phyloP scores from a whole-genome alignment of 1,140 invertebrate species.

The Calliopsis andreniformis region DNA sequence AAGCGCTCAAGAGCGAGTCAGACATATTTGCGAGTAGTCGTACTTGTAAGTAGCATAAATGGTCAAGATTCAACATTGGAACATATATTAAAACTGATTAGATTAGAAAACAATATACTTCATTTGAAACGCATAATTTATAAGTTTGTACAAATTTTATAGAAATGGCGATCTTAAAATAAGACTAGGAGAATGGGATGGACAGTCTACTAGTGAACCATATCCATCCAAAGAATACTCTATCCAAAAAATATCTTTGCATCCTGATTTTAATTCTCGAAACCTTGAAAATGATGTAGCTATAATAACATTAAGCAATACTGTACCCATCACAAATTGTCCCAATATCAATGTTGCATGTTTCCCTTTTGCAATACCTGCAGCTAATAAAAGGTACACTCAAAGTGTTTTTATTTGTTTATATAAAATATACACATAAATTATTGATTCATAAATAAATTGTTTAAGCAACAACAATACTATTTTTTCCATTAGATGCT shows the following conservation, averaged over 20 bases:
- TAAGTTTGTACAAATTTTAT: too few relatives aligned
- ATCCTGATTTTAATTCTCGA: slow-evolving; percentile 85
- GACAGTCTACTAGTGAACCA: slow-evolving; percentile 83
- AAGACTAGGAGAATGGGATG: slow-evolving; percentile 87
- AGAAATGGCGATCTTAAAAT: slow-evolving; percentile 82
- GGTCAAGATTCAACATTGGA: too few relatives aligned
- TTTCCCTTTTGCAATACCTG: slow-evolving; percentile 82
- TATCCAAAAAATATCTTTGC: slow-evolving; percentile 82
- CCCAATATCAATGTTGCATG: slow-evolving; percentile 89
- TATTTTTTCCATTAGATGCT: slow-evolving; percentile 82
- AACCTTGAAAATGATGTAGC: slow-evolving; percentile 88
- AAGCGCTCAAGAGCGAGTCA: too few relatives aligned
- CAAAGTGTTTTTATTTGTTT: not conserved
- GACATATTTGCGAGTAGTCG: too few relatives aligned
- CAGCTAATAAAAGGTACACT: slow-evolving; percentile 82
- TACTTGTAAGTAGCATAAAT: too few relatives aligned
- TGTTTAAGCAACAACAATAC: not conserved
- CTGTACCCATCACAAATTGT: slow-evolving; percentile 83
- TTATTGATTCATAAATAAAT: slow-evolving; percentile 4
- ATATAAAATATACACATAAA: not conserved
- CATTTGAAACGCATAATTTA: too few relatives aligned
- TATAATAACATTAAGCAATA: slow-evolving; percentile 83
- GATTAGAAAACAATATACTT: too few relatives aligned
- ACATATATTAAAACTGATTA: too few relatives aligned
- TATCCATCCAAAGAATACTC: slow-evolving; percentile 84